Conservation (phyloP, 2,888 invertebrate species). For the Pedicia rivosa region DNA sequence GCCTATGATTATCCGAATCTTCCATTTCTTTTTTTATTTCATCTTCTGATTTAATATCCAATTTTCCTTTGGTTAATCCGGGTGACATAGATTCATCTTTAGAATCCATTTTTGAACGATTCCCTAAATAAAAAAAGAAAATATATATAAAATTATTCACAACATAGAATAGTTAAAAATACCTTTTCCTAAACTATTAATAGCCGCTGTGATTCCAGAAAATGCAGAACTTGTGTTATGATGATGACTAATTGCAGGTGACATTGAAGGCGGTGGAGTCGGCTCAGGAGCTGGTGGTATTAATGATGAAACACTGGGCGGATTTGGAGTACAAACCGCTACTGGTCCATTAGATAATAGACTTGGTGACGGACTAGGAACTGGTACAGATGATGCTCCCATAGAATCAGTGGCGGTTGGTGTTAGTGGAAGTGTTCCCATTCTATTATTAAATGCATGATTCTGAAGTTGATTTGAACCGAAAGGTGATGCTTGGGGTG, state of each 20-base stretch:
- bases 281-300: constrained; percentile 39
- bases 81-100: constrained; percentile 47
- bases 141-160: no score
- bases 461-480: constrained; percentile 28
- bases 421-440: constrained; percentile 31
- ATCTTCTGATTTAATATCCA: constrained; percentile 50
- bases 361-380: constrained; percentile 32
- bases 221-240: constrained; percentile 15
- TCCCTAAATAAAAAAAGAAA: no score
- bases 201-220: constrained; percentile 10
- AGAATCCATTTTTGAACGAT: no score
- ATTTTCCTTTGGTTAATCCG: constrained; percentile 38
- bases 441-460: constrained; percentile 14
- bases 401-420: constrained; percentile 27
- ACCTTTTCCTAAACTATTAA: constrained; percentile 18
- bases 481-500: constrained; percentile 38
- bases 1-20: constrained; percentile 29
- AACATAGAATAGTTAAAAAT: no score
- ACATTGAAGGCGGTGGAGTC: constrained; percentile 34
- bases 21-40: constrained; percentile 54
- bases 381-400: constrained; percentile 32
- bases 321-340: constrained; percentile 38
- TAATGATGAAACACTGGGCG: constrained; percentile 40
- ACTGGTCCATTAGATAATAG: constrained; percentile 31
- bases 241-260: constrained; percentile 19